These are phyloP conservation scores for Exocentrus adspersus DNA, from an alignment of 2,888 invertebrate species.

Conservation along the genomic window DNA sequence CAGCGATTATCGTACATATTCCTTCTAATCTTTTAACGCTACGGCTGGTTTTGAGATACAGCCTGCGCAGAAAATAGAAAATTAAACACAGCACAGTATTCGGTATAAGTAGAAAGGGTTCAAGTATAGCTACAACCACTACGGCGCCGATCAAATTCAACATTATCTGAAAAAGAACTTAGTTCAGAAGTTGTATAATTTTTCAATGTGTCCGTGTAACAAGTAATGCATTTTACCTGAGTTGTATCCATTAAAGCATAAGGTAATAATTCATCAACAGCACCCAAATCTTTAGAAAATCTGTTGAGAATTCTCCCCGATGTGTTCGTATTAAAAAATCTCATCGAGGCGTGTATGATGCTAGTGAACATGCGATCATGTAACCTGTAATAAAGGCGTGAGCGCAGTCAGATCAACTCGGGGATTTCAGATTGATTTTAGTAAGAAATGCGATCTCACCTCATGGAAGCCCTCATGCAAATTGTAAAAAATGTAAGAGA, in stretches of 20 bases:
- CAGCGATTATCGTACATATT: too few species aligned
- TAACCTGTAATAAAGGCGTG: conserved; percentile 69
- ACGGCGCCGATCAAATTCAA: conserved; percentile 81
- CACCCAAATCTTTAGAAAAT: conserved; percentile 76
- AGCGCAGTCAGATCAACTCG: too few species aligned
- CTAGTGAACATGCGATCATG: conserved; percentile 80
- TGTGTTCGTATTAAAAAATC: conserved; percentile 83
- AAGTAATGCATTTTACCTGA: conserved; percentile 56
- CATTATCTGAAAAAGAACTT: conserved; percentile 64
- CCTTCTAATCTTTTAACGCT: conserved; percentile 80
- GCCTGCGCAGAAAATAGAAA: conserved; percentile 72
- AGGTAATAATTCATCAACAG: conserved; percentile 67
- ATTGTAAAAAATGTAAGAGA: conserved; percentile 68
- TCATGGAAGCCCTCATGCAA: conserved; percentile 72
- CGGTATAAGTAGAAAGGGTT: conserved; percentile 74
- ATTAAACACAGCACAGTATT: conserved; percentile 72
- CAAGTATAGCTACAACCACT: conserved; percentile 76
- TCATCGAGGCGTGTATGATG: conserved; percentile 72
- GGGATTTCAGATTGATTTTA: conserved; percentile 53
- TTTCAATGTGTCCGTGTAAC: too few species aligned
- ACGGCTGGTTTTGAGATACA: conserved; percentile 79
- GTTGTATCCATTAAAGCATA: conserved; percentile 63
- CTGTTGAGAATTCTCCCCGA: conserved; percentile 75
- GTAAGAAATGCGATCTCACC: conserved; percentile 69
- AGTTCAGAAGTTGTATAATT: neutral